Conservation (phyloP, 2,797 vertebrate genomes). For the Gymnocypris eckloni region DNA sequence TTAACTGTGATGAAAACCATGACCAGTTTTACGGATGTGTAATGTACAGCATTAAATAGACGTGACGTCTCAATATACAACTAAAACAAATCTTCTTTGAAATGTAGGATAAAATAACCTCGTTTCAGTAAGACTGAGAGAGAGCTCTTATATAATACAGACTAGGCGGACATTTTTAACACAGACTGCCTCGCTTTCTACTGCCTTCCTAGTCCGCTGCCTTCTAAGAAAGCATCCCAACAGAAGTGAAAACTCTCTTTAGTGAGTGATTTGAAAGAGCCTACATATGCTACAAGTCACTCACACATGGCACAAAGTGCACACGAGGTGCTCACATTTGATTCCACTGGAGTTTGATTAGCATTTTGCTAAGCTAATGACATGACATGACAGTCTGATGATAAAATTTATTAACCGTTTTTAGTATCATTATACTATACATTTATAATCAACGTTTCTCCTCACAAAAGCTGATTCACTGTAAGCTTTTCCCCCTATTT, state of each 20-base stretch:
- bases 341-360: background rate
- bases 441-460: background rate
- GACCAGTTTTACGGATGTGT: background rate
- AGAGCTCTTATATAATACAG: background rate
- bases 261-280: background rate
- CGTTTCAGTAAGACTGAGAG: background rate
- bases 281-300: background rate
- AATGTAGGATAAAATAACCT: background rate
- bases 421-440: background rate
- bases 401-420: background rate
- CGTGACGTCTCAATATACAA: background rate
- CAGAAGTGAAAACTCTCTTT: background rate
- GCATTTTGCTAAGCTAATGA: background rate
- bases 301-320: background rate
- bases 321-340: background rate
- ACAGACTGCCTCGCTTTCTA: background rate
- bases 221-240: background rate
- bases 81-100: background rate
- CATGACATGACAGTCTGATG: background rate
- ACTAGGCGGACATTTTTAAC: background rate
- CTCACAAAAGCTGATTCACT: background rate
- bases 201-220: too few relatives aligned
- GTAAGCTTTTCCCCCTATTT: background rate
- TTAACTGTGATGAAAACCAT: background rate
- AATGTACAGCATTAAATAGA: slow-evolving; percentile 11